Evolutionary conservation across 2,113 vertebrate species (phyloP).

Genomic region (Gasterosteus aculeatus): DNA sequence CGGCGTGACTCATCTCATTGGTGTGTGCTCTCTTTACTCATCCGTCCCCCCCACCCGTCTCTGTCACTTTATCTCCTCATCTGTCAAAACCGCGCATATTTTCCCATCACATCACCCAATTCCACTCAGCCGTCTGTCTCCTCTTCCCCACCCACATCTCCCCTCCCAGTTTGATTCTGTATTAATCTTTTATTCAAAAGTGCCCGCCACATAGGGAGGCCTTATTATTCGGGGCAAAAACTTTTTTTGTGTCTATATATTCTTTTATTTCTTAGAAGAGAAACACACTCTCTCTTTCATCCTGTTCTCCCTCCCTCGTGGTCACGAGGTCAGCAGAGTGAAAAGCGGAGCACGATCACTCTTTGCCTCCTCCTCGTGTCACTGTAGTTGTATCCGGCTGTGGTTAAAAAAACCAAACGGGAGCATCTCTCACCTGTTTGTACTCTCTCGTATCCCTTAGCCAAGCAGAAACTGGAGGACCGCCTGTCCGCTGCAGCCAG

Average conservation of each 20-base stretch:
- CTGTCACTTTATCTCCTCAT: constrained; percentile 45
- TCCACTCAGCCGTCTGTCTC: constrained; percentile 34
- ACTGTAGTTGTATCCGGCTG: background rate
- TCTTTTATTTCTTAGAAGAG: background rate
- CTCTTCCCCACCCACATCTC: constrained; percentile 38
- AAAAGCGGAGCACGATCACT: background rate
- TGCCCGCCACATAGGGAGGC: background rate
- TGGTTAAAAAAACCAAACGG: background rate
- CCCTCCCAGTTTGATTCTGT: constrained; percentile 10
- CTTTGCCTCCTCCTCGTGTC: background rate
- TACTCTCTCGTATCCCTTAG: constrained; percentile 70
- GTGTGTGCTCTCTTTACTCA: constrained; percentile 6
- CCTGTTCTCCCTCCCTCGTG: background rate
- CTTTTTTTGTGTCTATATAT: background rate
- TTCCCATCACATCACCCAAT: constrained; percentile 26
- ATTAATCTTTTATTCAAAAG: constrained; percentile 33
- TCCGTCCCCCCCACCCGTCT: constrained; percentile 10
- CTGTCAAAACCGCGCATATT: constrained; percentile 23
- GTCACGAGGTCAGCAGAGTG: background rate
- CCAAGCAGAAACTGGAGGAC: constrained; percentile 97
- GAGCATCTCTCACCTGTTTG: constrained; percentile 24
- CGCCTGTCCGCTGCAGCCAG: constrained; percentile 96
- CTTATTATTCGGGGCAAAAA: constrained; percentile 21
- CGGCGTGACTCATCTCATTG: constrained; percentile 17
- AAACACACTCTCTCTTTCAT: background rate